Conservation (phyloP, 2,113 vertebrate genomes). For the Eulemur rufifrons region DNA sequence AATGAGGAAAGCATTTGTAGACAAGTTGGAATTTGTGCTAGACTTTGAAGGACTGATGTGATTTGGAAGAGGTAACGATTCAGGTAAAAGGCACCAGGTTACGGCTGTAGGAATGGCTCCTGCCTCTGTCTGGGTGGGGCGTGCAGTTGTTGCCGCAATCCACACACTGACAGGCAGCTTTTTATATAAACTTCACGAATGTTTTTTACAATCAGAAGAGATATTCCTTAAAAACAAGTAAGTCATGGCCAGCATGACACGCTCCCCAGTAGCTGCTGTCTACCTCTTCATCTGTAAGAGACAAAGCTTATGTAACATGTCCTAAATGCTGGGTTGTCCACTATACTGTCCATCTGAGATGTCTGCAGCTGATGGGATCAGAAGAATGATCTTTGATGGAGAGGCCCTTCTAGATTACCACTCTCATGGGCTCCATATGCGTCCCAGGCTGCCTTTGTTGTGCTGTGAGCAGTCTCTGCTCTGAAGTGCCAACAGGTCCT, state of each 20-base stretch:
- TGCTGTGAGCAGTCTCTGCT: not conserved
- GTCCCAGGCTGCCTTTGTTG: not conserved
- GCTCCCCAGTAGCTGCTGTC: not conserved
- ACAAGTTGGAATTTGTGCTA: not conserved
- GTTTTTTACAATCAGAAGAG: not conserved
- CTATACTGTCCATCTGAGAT: not conserved
- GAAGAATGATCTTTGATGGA: not conserved
- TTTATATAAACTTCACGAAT: not conserved
- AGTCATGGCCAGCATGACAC: not conserved
- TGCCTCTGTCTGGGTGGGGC: not conserved
- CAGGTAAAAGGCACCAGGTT: not conserved
- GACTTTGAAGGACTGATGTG: not conserved
- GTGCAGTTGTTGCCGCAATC: not conserved
- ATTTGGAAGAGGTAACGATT: not conserved
- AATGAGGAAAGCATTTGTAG: not conserved
- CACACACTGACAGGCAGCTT: not conserved
- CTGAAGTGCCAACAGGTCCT: not conserved
- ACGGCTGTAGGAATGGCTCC: not conserved
- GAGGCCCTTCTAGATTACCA: not conserved
- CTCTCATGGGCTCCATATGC: not conserved
- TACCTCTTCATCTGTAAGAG: not conserved
- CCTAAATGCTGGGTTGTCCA: not conserved
- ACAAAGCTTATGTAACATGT: not conserved
- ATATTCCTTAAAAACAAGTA: not conserved
- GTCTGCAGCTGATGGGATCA: not conserved